phyloP scores from a whole-genome alignment of 1,140 invertebrate species.

The Atta colombica region DNA sequence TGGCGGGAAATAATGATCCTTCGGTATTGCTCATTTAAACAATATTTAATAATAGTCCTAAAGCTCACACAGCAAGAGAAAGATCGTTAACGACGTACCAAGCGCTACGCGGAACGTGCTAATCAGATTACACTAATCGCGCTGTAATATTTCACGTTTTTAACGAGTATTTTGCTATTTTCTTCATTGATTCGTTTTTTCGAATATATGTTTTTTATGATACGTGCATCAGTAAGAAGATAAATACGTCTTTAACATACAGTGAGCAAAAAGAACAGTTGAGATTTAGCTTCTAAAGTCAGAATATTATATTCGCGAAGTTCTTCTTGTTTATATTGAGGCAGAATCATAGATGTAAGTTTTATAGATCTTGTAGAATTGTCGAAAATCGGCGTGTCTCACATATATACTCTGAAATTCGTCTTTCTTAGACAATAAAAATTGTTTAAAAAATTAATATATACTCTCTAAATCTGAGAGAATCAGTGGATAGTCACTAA shows the following conservation, averaged over 20 bases:
- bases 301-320: too few species aligned
- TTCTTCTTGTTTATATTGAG: too few species aligned
- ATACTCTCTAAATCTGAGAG: too few species aligned
- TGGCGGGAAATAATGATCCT: constrained; percentile 46
- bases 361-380: too few species aligned
- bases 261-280: too few species aligned
- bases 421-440: too few species aligned
- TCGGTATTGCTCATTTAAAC: constrained; percentile 53
- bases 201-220: background rate
- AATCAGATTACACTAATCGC: constrained; percentile 47
- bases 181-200: background rate
- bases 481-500: too few species aligned
- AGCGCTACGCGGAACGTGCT: constrained; percentile 26
- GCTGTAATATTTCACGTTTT: constrained; percentile 40
- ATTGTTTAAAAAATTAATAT: too few species aligned
- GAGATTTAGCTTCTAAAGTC: too few species aligned
- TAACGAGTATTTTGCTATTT: constrained; percentile 14
- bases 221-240: background rate
- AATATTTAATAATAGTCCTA: constrained; percentile 59
- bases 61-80: constrained; percentile 12
- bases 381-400: too few species aligned
- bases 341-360: too few species aligned
- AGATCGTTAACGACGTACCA: constrained; percentile 29
- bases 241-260: background rate
- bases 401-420: too few species aligned